Base-by-base conservation (phyloP, 2,113 vertebrate genomes). In the Macroglossus sobrinus region DNA sequence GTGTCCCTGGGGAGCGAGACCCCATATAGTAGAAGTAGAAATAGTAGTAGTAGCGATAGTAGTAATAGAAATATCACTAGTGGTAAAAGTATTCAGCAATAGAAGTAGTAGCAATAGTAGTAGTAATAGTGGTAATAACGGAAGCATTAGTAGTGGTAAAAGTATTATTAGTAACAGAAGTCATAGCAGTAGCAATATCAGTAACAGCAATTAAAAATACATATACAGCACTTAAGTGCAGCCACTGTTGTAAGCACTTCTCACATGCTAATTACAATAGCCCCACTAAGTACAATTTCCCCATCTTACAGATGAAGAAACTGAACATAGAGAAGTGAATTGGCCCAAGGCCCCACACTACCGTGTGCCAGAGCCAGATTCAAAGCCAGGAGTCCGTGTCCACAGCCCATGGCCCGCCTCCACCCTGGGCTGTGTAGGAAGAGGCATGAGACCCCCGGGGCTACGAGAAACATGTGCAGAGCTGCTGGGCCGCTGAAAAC, bases 111-210 rank as follows among this genome's bases (percentile, higher is more conserved):
- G 30, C 0, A 59, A 38, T 0, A 18, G 10, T 3, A 22, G 40
- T 15, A 9, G 9, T 3, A 16, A 47, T 26, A 53, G 72, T n/a
- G 28, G 79, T 12, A 14, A 45, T 40, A 45, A 13, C 50, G 50
- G 50, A 50, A 50, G 50, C 16, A 50, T 50, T 50, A 11, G 72
- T 5, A 75, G 72, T 5, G 5, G 26, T 12, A 43, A 22, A 28
- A 72, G 71, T 9, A 18, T 22, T 4, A 19, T n/a, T 5, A 50
- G 24, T 9, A 28, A 47, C 2, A 43, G 45, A 4, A 13, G 38
- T 0, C 3, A 7, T 7, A 4, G 40, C 0, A 59, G 47, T 0
- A 18, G 7, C 3, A 24, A 33, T 15, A 5, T 8, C 7, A 16
- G 61, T n/a, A 53, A 63, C 38, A n/a, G 79, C 15, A 19, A 45